Conservation (phyloP, 2,113 vertebrate genomes). For the Xerus inauris region DNA sequence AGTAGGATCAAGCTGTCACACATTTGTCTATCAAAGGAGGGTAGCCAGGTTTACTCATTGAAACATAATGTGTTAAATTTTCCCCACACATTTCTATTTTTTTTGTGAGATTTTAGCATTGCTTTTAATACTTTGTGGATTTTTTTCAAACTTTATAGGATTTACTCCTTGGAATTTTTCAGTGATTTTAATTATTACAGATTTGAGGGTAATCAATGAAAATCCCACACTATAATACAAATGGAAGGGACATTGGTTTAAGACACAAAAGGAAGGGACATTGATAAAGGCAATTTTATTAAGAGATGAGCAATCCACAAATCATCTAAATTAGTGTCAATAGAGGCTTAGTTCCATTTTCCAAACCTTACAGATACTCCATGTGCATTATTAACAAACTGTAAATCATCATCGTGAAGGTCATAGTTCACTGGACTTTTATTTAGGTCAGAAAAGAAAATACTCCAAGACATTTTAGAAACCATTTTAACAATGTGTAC, state of each 20-base stretch:
- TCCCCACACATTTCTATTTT: not conserved
- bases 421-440: not conserved
- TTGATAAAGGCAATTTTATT: not conserved
- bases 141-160: not conserved
- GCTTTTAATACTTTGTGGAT: not conserved
- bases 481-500: constrained; percentile 45
- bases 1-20: not conserved
- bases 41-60: not conserved
- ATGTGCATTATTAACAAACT: not conserved
- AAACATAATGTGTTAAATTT: not conserved
- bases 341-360: not conserved
- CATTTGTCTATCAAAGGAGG: not conserved
- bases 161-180: not conserved
- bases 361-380: not conserved
- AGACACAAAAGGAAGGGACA: not conserved
- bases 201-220: not conserved
- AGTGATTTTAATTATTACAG: not conserved
- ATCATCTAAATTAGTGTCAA: not conserved
- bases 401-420: not conserved
- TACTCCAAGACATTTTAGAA: not conserved
- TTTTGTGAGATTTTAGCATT: not conserved
- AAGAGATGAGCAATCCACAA: not conserved
- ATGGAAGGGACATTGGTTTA: not conserved
- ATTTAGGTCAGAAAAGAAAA: not conserved
- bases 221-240: not conserved